phyloP scores from a whole-genome alignment of 2,888 invertebrate species.

The Sepiola atlantica region DNA sequence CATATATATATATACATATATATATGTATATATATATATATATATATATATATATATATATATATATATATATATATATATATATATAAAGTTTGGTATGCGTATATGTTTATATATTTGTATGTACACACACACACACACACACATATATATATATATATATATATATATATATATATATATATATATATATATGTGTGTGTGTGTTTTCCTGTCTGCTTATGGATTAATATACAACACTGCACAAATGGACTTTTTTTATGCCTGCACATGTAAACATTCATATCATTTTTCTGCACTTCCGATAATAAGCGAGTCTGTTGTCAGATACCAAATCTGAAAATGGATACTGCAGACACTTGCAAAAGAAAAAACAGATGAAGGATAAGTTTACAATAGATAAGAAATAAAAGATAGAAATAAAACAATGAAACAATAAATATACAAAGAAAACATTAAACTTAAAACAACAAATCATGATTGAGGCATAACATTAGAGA shows the following conservation, averaged over 20 bases:
- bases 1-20: too few species aligned
- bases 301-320: not conserved
- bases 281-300: not conserved
- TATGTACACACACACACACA: not conserved
- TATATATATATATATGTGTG: not conserved
- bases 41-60: too few species aligned
- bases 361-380: not conserved
- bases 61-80: too few species aligned
- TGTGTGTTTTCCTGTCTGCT: too few species aligned
- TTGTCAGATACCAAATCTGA: not conserved
- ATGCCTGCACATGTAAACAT: not conserved
- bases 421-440: not conserved
- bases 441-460: not conserved
- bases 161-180: not conserved
- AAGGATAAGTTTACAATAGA: not conserved
- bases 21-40: too few species aligned
- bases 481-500: not conserved
- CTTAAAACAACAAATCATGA: not conserved
- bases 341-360: not conserved
- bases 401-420: not conserved
- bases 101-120: too few species aligned
- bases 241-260: not conserved
- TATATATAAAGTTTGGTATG: too few species aligned
- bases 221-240: not conserved
- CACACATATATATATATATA: not conserved